Base-by-base conservation (phyloP, 2,797 vertebrate genomes). In the Hydrophis major region DNA sequence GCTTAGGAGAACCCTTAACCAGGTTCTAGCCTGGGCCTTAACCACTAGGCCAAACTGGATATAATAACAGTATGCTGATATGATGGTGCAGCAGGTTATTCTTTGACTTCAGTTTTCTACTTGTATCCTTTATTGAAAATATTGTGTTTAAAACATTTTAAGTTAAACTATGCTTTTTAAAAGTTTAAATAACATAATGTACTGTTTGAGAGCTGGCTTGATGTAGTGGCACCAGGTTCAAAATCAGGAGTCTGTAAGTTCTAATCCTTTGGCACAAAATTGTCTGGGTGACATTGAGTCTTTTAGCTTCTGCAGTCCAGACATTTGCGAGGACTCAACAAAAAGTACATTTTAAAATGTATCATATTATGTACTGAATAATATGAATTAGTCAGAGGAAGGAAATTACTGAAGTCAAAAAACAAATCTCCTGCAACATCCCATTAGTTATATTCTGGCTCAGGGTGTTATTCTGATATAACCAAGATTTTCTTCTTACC, bases 41-140 rank as follows among this genome's bases (percentile, higher is more conserved):
- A 63, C 27, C 27, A 12, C 61, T 63, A 63, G 61, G 28, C 10
- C 61, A 63, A 63, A 61, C 60, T 28, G 61, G 25, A 63, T 74
- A 37, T 32, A 69, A 69, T 16, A 50, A 50, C 50, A 69, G 42
- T 18, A 1, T 5, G 1, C 18, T 6, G 22, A 27, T 25, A 89
- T 14, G 57, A 37, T 66, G 63, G 11, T 20, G 1, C 11, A 69
- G 10, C 2, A 7, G 56, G 57, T 86, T 27, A 92, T 3, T 0
- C 60, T 10, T 32, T 92, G 13, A 89, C 50, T 88, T 56, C 63
- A 60, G 25, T 16, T 56, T 89, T 89, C 27, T 22, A 88, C 1
- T 61, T 16, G 53, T 89, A 55, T 55, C 0, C 0, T n/a, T 86
- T 0, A 0, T 90, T 83, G 32, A 57, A 16, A n/a, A 86, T 18